These are phyloP conservation scores for Gymnobelideus leadbeateri DNA, from an alignment of 2,113 vertebrate species.

Conservation along the genomic window DNA sequence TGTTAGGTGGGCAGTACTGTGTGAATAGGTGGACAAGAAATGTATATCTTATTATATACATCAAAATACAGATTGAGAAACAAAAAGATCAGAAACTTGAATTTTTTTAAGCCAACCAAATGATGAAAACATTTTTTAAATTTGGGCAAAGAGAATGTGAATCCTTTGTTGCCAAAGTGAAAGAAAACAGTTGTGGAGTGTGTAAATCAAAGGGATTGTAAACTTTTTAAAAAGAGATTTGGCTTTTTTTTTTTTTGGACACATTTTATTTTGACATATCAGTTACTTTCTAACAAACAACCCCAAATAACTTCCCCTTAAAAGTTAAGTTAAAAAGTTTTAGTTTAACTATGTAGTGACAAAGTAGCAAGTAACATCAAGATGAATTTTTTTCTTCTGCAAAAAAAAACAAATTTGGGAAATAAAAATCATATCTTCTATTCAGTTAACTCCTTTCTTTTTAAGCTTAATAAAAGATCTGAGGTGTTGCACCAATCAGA, in stretches of 20 bases:
- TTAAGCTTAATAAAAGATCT: background rate
- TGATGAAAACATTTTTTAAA: background rate
- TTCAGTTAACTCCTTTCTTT: background rate
- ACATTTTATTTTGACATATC: background rate
- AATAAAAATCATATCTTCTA: background rate
- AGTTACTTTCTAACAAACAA: background rate
- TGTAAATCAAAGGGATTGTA: background rate
- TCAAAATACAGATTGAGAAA: background rate
- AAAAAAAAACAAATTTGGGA: background rate
- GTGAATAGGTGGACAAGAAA: background rate
- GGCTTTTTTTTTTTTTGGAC: too few species aligned
- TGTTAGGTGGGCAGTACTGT: background rate
- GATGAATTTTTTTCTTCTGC: background rate
- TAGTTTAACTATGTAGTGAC: background rate
- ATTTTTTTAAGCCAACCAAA: background rate
- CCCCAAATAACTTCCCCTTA: background rate
- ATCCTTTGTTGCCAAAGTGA: background rate
- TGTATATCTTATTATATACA: background rate
- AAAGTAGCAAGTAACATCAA: background rate
- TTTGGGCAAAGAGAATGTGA: background rate
- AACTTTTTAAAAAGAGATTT: background rate
- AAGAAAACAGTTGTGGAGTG: too few species aligned
- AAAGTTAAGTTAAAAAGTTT: conserved; percentile 6
- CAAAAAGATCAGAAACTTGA: background rate
- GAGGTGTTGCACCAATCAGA: background rate